Conservation (phyloP, 2,888 invertebrate genomes). For the Tipula confusa region DNA sequence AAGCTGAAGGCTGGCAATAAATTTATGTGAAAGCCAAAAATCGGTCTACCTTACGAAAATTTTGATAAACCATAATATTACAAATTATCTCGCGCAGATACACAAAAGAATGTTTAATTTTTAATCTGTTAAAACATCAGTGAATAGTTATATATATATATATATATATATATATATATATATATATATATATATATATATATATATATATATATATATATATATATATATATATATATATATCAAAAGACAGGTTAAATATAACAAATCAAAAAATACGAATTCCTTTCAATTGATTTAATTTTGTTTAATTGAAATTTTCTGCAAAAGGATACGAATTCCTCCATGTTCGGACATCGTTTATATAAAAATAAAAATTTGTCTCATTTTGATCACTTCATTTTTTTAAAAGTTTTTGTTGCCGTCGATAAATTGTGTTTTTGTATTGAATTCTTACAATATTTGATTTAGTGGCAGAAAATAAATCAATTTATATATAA, state of each 20-base stretch:
- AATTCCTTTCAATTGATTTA: background rate
- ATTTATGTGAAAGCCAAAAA: too few species aligned
- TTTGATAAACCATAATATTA: too few species aligned
- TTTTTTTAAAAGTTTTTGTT: background rate
- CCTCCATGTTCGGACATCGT: background rate
- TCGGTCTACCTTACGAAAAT: too few species aligned
- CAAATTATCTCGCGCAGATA: too few species aligned
- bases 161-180: too few species aligned
- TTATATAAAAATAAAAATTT: background rate
- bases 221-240: background rate
- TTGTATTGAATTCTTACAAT: background rate
- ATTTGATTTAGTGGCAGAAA: background rate
- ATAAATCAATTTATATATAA: constrained; percentile 14
- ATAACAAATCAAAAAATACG: background rate
- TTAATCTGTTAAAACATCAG: too few species aligned
- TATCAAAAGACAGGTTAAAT: background rate
- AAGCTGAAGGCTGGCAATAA: too few species aligned
- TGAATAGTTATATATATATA: too few species aligned
- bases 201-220: too few species aligned
- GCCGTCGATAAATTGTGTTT: background rate
- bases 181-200: too few species aligned
- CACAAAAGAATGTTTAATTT: too few species aligned
- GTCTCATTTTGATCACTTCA: background rate
- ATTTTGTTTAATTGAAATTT: background rate
- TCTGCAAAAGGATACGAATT: background rate